A percentile compares a stretch with the other conserved stretches of the same genome.
These are phyloP conservation scores for Phataginus tetradactyla DNA, from an alignment of 2,797 vertebrate genomes.

Conservation along the genomic window DNA sequence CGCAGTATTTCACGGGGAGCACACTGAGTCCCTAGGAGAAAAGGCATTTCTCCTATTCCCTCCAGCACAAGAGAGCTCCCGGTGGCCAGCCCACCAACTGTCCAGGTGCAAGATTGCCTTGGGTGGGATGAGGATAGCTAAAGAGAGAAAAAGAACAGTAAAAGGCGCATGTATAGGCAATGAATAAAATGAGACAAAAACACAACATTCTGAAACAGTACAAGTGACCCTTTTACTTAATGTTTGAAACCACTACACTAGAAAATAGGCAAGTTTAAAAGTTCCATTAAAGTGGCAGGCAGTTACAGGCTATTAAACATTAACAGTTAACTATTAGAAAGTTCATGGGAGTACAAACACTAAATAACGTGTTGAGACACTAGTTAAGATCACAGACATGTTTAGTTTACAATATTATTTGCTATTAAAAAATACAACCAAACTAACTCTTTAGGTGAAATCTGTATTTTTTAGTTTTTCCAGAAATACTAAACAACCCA, in stretches of 20 bases:
- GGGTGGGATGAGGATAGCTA: constrained; percentile 85
- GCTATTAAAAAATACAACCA: background rate
- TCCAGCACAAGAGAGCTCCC: constrained; percentile 83
- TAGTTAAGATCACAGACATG: constrained; percentile 47
- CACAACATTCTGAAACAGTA: constrained; percentile 75
- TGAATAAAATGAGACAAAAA: constrained; percentile 80
- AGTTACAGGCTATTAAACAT: constrained; percentile 69
- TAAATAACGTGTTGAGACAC: background rate
- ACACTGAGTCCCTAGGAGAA: constrained; percentile 82
- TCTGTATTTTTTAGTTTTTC: background rate
- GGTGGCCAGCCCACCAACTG: constrained; percentile 85
- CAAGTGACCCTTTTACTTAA: constrained; percentile 78
- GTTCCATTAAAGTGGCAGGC: constrained; percentile 71
- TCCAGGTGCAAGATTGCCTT: constrained; percentile 84
- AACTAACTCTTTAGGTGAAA: background rate
- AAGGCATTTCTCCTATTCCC: constrained; percentile 82
- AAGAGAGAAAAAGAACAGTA: constrained; percentile 87
- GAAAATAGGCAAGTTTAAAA: constrained; percentile 69
- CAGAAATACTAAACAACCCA: background rate
- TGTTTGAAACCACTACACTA: constrained; percentile 32
- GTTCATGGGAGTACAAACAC: background rate
- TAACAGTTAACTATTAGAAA: background rate
- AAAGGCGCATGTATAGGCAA: constrained; percentile 80
- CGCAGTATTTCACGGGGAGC: constrained; percentile 80
- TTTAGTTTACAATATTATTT: constrained; percentile 52